phyloP scores from a whole-genome alignment of 2,113 vertebrate species.

The Elephantulus edwardii region DNA sequence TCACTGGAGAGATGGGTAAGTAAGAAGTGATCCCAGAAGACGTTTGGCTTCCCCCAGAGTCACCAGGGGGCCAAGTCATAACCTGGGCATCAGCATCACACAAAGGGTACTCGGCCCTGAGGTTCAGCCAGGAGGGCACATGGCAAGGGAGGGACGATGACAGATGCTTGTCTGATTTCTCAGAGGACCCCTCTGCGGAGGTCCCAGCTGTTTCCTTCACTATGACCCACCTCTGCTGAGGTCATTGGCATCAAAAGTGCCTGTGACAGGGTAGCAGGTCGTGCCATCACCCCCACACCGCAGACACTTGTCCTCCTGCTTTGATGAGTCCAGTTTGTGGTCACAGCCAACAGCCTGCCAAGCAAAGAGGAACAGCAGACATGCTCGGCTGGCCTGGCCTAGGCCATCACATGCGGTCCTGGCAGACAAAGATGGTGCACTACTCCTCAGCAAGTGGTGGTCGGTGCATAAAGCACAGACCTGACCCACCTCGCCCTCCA shows the following conservation, averaged over 20 bases:
- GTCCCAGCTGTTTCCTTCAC: background rate
- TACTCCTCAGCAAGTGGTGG: background rate
- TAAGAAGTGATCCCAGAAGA: too few relatives aligned
- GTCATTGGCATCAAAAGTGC: conserved; percentile 85
- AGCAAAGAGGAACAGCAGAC: background rate
- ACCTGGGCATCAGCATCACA: background rate
- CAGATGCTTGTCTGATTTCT: background rate
- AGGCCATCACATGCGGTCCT: fast-evolving
- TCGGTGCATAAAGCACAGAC: fast-evolving
- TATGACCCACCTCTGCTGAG: conserved; percentile 89
- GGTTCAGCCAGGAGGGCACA: background rate
- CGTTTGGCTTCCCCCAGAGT: background rate
- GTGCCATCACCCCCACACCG: conserved; percentile 93
- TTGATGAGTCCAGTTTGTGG: conserved; percentile 90
- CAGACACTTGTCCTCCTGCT: conserved; percentile 94
- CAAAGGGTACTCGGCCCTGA: background rate
- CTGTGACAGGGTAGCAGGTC: conserved; percentile 88
- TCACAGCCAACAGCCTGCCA: conserved; percentile 93
- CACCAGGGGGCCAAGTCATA: background rate
- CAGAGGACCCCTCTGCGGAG: background rate
- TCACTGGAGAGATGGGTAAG: too few relatives aligned
- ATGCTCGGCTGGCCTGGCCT: fast-evolving
- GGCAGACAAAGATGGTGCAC: background rate
- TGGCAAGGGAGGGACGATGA: background rate
- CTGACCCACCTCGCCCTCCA: too few relatives aligned